Evolutionary conservation across 1,140 invertebrate species (phyloP), one percentile per base, ranked within the genome.

Genomic region (Olivierus martensii): DNA sequence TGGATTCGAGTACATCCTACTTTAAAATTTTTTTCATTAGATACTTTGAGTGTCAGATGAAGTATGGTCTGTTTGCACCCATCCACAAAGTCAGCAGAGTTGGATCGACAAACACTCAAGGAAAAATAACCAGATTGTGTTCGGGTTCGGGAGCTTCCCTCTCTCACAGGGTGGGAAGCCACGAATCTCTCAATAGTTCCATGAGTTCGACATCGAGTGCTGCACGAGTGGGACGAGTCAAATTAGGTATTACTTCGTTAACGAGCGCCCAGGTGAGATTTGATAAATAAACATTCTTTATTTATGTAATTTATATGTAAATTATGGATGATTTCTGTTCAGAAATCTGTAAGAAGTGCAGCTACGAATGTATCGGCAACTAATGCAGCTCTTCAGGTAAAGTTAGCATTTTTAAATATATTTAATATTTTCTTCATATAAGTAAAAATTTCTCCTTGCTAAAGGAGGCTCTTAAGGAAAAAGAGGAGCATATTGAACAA

Each of bases 61-160:
- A 87, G 63, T 85, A 84, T 68, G 94, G 93, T 3, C 73, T 97
- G 28, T 97, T 98, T 73, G 87, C 91, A 7, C 91, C 91, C 1
- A 69, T 83, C 19, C 78, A 82, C 62, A 93, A 93, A 74, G 83
- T 93, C 43, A 82, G 78, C 59, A 54, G 41, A 14, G 46, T 51
- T 42, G 49, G 55, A 42, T 79, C 65, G 70, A 75, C 51, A 69
- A 14, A 21, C 15, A 42, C 42, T 12, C 35, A 35, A 28, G 46
- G 28, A 28, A 28, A 9, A 28, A 28, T 28, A 6, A 7, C 43
- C 47, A 35, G 36, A 28, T 41, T 80, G 44, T 77, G 56, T 59
- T 48, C 64, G 62, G 17, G 73, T 73, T 49, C 65, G 73, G 17
- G 70, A 28, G 77, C n/a, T 72, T 72, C 34, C 67, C 83, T 15